Percentiles rank a stretch among this genome's conserved stretches.
Evolutionary conservation across 2,113 vertebrate species (phyloP).

Genomic region (Monopterus albus): DNA sequence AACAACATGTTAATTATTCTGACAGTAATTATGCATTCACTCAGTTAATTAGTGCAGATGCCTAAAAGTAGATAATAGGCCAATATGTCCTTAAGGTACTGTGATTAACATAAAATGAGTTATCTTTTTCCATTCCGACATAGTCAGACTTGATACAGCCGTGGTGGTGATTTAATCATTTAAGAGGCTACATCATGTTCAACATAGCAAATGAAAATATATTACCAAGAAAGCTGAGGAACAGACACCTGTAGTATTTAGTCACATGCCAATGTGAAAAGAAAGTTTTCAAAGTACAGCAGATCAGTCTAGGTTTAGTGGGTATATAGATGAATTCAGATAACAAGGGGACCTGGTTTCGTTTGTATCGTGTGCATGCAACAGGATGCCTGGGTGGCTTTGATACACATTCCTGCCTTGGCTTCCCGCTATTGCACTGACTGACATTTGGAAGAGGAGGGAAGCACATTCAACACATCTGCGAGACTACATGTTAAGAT

Average conservation of each 20-base stretch:
- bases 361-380: too few species aligned
- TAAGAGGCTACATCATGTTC: not conserved
- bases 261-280: not conserved
- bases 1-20: conserved; percentile 73
- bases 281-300: too few species aligned
- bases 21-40: conserved; percentile 78
- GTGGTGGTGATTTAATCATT: not conserved
- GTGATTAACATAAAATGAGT: conserved; percentile 62
- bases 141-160: not conserved
- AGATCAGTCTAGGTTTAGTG: not conserved
- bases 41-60: conserved; percentile 76
- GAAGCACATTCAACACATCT: too few species aligned
- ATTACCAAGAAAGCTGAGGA: not conserved
- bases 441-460: too few species aligned
- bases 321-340: not conserved
- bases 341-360: too few species aligned
- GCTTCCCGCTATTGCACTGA: too few species aligned
- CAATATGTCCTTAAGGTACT: conserved; percentile 59
- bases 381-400: too few species aligned
- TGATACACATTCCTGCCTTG: too few species aligned
- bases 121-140: conserved; percentile 21
- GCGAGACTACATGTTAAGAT: too few species aligned
- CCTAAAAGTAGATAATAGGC: conserved; percentile 72
- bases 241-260: conserved; percentile 3
- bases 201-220: not conserved